These are phyloP conservation scores for Anthophora plumipes DNA, from an alignment of 2,888 invertebrate species.

Conservation along the genomic window DNA sequence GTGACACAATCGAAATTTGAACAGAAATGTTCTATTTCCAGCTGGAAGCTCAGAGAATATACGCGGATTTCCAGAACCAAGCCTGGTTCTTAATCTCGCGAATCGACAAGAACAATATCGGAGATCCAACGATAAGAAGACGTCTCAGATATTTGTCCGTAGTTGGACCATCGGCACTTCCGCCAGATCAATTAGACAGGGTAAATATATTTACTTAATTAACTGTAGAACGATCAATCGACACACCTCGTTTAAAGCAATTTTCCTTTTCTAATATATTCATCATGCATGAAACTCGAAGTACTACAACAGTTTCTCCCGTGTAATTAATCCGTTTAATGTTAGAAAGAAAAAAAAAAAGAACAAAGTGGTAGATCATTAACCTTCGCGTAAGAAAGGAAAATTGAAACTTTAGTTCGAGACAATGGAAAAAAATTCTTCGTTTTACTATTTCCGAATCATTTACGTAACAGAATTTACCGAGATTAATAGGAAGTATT, in stretches of 20 bases:
- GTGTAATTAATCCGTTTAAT: background rate
- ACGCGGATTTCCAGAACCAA: slow-evolving; percentile 93
- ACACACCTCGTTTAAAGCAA: background rate
- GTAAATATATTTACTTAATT: slow-evolving; percentile 84
- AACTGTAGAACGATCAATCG: background rate
- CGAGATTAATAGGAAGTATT: slow-evolving; percentile 22
- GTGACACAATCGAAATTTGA: background rate
- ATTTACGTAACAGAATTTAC: background rate
- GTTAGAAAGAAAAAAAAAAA: background rate
- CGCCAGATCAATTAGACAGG: slow-evolving; percentile 93
- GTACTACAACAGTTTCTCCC: background rate
- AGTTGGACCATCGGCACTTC: slow-evolving; percentile 93
- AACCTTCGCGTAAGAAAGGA: background rate
- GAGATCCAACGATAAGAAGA: slow-evolving; percentile 89
- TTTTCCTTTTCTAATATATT: background rate
- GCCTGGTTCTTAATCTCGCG: slow-evolving; percentile 91
- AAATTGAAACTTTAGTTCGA: background rate
- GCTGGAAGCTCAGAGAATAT: slow-evolving; percentile 92
- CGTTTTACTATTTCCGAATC: background rate
- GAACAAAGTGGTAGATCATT: too few species aligned
- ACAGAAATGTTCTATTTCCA: slow-evolving; percentile 83
- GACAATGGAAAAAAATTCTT: background rate
- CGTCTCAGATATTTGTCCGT: slow-evolving; percentile 91
- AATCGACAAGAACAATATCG: slow-evolving; percentile 88
- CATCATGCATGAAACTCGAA: background rate